Base-by-base conservation (phyloP, 2,888 invertebrate species). In the Emmelina monodactyla region DNA sequence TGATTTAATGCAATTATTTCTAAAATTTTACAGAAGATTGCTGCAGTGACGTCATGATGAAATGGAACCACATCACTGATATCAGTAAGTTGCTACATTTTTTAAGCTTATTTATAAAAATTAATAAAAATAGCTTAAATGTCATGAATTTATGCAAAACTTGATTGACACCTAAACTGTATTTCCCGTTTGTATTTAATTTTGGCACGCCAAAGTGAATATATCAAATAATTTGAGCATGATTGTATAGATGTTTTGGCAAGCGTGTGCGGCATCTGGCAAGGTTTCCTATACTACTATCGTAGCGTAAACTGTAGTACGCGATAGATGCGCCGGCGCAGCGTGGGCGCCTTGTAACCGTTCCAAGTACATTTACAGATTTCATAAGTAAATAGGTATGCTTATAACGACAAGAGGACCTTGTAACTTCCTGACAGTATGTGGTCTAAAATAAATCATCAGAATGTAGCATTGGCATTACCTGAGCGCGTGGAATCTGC, bases 11-110 rank as follows among this genome's bases (percentile, higher is more conserved):
- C 11, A 13, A 28, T n/a, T 31, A n/a, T 12, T 15, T 30, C 4
- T 34, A 15, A n/a, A n/a, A n/a, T n/a, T 15, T 16, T 28, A 22
- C 72, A 79, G 79, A 73, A 61, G 78, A 76, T 48, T 68, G 66
- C 51, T 72, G 69, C 54, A 63, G 72, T 33, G 79, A 79, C 75
- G 76, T 76, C 60, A 69, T 73, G 55, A 79, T 79, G 79, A 79
- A 79, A 68, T 79, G 79, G 79, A 73, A 73, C 63, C 73, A 78
- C 59, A 70, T 71, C 55, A 76, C 79, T 37, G 76, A 78, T 56
- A 72, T 76, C 56, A 73, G 78, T 79, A 46, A 78, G 78, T 73
- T n/a, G n/a, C n/a, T n/a, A n/a, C n/a, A n/a, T n/a, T n/a, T n/a
- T n/a, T n/a, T n/a, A n/a, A n/a, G n/a, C n/a, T n/a, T n/a, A n/a